Conservation (phyloP, 2,113 vertebrate species). For the Galeopterus variegatus region DNA sequence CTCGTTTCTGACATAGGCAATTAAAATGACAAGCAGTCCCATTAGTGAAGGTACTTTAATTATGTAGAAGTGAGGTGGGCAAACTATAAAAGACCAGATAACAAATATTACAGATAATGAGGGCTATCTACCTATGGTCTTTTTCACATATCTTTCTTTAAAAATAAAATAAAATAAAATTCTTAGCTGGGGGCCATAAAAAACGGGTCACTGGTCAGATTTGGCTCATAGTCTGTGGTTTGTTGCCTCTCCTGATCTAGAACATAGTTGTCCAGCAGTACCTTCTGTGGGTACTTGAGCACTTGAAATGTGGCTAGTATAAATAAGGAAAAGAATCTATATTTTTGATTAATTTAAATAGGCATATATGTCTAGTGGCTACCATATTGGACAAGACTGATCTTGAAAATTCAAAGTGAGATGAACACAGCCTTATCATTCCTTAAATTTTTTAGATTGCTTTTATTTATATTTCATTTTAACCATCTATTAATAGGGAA, state of each 20-base stretch:
- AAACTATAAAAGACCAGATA: not conserved
- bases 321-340: not conserved
- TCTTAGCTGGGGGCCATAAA: not conserved
- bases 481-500: not conserved
- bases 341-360: constrained; percentile 4
- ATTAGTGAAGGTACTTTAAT: not conserved
- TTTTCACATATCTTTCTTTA: constrained; percentile 8
- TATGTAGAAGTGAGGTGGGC: not conserved
- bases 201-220: not conserved
- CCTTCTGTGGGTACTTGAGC: not conserved
- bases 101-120: not conserved
- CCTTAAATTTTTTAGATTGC: not conserved
- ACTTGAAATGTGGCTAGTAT: constrained; percentile 30
- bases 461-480: constrained; percentile 25
- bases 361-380: not conserved
- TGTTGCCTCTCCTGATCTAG: not conserved
- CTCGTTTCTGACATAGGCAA: not conserved
- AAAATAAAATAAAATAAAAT: not conserved
- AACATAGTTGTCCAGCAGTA: not conserved
- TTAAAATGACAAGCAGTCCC: not conserved
- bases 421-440: not conserved
- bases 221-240: not conserved
- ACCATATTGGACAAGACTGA: not conserved
- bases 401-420: constrained; percentile 41
- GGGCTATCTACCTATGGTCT: not conserved